Base-by-base conservation (phyloP, 2,113 vertebrate species). In the Nesospiza acunhae region DNA sequence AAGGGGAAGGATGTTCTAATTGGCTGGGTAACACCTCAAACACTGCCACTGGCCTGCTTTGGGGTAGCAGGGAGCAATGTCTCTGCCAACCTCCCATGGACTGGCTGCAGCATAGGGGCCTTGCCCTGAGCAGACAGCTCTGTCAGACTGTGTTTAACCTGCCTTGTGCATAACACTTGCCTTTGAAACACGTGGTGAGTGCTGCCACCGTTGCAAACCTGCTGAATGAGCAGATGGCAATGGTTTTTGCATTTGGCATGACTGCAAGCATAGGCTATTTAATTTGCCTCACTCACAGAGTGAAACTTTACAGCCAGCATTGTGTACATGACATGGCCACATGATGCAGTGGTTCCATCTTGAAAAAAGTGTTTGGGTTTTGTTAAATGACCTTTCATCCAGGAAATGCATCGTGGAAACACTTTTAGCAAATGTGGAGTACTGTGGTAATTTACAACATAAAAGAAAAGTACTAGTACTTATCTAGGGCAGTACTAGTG, bases 1-100 rank as follows among this genome's bases (percentile, higher is more conserved):
- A n/a, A 53, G 66, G 42, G n/a, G 23, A 13, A 4, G 4, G 22
- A 15, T 24, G 37, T 46, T 47, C 53, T 56, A 50, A 24, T 15
- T 52, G 44, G 31, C 17, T 0, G 0, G 67, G 28, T 11, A 22
- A 28, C 47, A 49, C 11, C n/a, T 69, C 56, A 17, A 13, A 15
- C n/a, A 56, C 53, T 3, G 24, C 39, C 7, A 7, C 63, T 11
- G 13, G 39, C 33, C 49, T 30, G 33, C 59, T 50, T 7, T 28
- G 85, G 41, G 69, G 26, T 23, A 52, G 55, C 27, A 56, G 78
- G 42, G 50, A 74, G 18, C 20, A 7, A 53, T 3, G 30, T 21
- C 66, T 9, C 0, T 28, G 3, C 39, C 28, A 58, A 1, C 8
- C 35, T 80, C 0, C 0, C 0, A 0, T 14, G 59, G 50, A 10